phyloP scores from a whole-genome alignment of 2,888 invertebrate species.

The Sinodicranocentrus sp. region DNA sequence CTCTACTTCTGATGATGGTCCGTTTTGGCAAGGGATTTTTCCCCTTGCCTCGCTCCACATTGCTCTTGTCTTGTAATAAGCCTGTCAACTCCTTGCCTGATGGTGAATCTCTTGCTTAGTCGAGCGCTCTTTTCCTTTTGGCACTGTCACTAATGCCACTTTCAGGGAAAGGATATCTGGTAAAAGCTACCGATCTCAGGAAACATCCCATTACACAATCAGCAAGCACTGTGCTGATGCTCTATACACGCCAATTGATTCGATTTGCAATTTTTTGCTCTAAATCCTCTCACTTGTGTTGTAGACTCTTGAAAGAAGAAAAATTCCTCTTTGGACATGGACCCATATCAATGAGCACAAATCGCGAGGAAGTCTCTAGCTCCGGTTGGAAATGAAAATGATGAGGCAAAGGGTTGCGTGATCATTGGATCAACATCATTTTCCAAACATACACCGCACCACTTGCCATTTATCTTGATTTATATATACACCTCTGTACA shows the following conservation, averaged over 20 bases:
- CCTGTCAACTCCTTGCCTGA: constrained; percentile 62
- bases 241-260: too few relatives aligned
- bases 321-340: too few relatives aligned
- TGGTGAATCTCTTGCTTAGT: constrained; percentile 36
- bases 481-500: constrained; percentile 32
- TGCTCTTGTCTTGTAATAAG: constrained; percentile 50
- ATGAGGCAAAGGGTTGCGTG: background rate
- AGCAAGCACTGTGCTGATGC: too few relatives aligned
- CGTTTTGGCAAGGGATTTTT: constrained; percentile 42
- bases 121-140: constrained; percentile 37
- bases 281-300: too few relatives aligned
- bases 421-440: constrained; percentile 14
- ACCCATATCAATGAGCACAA: too few relatives aligned
- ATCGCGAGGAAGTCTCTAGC: too few relatives aligned
- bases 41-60: constrained; percentile 35
- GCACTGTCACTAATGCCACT: constrained; percentile 1
- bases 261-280: too few relatives aligned
- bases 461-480: constrained; percentile 50
- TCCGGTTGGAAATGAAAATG: constrained; percentile 37
- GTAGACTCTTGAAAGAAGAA: too few relatives aligned
- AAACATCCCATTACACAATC: too few relatives aligned
- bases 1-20: constrained; percentile 13
- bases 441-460: constrained; percentile 15
- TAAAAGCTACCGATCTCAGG: too few relatives aligned
- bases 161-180: constrained; percentile 7